phyloP scores from a whole-genome alignment of 92 coral and sea anemone genomes.

The Hydrozoanthus gracilis region DNA sequence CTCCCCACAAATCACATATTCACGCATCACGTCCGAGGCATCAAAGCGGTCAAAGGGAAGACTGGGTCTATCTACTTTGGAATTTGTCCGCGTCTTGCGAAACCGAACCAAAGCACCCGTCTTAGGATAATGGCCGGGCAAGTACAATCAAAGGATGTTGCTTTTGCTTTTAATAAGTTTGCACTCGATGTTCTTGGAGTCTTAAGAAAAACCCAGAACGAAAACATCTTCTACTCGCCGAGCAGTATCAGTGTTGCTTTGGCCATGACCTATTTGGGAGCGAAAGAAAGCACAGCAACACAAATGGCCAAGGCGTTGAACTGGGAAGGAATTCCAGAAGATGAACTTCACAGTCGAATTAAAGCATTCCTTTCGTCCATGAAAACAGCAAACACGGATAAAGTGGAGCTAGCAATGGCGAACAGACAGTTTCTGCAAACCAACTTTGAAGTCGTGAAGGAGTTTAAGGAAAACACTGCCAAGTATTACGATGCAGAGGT shows the following conservation, averaged over 20 bases:
- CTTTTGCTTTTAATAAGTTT: constrained; percentile 72
- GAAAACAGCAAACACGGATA: constrained; percentile 54
- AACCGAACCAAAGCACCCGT: no score
- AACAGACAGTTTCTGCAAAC: constrained; percentile 83
- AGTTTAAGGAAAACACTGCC: constrained; percentile 68
- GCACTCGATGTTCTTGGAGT: constrained; percentile 67
- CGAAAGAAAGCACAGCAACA: constrained; percentile 81
- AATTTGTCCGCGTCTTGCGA: no score
- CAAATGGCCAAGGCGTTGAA: constrained; percentile 79
- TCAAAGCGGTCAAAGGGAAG: no score
- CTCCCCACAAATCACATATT: no score
- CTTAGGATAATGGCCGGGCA: no score
- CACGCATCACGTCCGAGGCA: no score
- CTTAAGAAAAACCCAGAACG: constrained; percentile 29
- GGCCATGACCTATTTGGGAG: constrained; percentile 93
- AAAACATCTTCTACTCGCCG: constrained; percentile 89
- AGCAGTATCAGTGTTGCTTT: constrained; percentile 82
- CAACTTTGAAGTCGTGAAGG: constrained; percentile 62
- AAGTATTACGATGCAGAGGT: constrained; percentile 75
- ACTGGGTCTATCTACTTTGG: no score
- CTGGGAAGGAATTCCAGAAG: constrained; percentile 67
- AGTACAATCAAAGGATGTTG: not conserved
- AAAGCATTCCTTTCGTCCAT: constrained; percentile 67
- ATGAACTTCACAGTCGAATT: constrained; percentile 67
- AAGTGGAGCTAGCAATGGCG: constrained; percentile 70